These are phyloP conservation scores for Apotomis capreana DNA, from an alignment of 2,888 invertebrate genomes.

Conservation along the genomic window DNA sequence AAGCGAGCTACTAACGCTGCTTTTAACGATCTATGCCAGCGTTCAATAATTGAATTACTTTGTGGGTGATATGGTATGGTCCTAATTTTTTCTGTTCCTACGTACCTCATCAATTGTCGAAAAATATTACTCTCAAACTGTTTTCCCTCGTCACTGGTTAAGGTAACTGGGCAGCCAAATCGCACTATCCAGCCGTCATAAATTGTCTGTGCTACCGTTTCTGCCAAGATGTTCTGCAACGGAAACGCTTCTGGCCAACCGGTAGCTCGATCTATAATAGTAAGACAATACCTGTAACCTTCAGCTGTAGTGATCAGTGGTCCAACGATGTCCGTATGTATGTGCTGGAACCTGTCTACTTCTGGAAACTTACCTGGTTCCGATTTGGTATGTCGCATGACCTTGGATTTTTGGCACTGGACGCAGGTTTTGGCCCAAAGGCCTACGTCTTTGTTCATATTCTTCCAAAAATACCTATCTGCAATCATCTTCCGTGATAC, in stretches of 20 bases:
- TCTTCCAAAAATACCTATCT: no score
- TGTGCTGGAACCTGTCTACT: no score
- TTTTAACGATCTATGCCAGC: slow-evolving; percentile 8
- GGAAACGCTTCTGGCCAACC: slow-evolving; percentile 20
- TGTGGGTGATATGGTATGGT: slow-evolving; percentile 28
- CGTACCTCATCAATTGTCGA: slow-evolving; percentile 12
- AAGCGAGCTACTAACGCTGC: slow-evolving; percentile 2
- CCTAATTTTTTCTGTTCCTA: slow-evolving; percentile 16
- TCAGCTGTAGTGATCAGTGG: no score
- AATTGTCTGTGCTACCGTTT: slow-evolving; percentile 29
- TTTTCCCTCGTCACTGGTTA: slow-evolving; percentile 39
- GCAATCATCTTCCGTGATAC: slow-evolving; percentile 4
- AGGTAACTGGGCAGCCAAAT: slow-evolving; percentile 31
- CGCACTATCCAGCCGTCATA: slow-evolving; percentile 45
- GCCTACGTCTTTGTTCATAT: no score
- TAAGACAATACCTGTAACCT: no score
- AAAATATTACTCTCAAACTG: slow-evolving; percentile 20
- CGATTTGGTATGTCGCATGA: no score
- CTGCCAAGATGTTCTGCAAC: slow-evolving; percentile 38
- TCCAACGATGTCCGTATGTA: no score
- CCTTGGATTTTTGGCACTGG: no score
- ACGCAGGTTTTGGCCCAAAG: no score
- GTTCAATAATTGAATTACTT: slow-evolving; percentile 14
- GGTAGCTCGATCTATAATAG: no score
- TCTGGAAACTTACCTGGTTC: no score